Conservation (phyloP, 2,888 invertebrate species). For the Clistopyga incitator region DNA sequence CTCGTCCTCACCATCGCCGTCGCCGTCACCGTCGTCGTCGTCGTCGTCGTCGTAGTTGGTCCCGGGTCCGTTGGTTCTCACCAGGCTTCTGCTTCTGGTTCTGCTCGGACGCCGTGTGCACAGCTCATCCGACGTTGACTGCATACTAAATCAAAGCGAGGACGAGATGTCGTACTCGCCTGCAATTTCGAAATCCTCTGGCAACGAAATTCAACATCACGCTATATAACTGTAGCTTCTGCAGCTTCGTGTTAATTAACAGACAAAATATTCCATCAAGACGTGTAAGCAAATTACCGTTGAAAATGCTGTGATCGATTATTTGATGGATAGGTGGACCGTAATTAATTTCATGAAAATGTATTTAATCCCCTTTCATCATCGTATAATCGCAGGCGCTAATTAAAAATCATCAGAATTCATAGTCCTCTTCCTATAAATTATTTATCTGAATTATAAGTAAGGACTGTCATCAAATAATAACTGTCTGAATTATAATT, state of each 20-base stretch:
- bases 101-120: slow-evolving; percentile 69
- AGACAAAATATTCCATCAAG: slow-evolving; percentile 8
- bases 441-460: no score
- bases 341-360: no score
- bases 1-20: slow-evolving; percentile 38
- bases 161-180: slow-evolving; percentile 55
- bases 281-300: neutral
- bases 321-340: no score
- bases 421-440: no score
- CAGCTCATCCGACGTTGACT: slow-evolving; percentile 75
- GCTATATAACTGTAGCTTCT: slow-evolving; percentile 16
- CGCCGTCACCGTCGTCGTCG: slow-evolving; percentile 28
- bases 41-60: slow-evolving; percentile 46
- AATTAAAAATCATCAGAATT: no score
- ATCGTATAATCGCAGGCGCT: no score
- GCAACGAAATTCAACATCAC: slow-evolving; percentile 47
- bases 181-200: slow-evolving; percentile 58
- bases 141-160: slow-evolving; percentile 81
- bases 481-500: no score
- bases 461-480: no score
- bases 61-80: slow-evolving; percentile 47
- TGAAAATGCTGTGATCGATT: no score
- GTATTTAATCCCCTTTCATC: no score
- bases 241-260: slow-evolving; percentile 12
- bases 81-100: slow-evolving; percentile 52